These are phyloP conservation scores for Notechis scutatus DNA, from an alignment of 2,113 vertebrate genomes.

Conservation along the genomic window DNA sequence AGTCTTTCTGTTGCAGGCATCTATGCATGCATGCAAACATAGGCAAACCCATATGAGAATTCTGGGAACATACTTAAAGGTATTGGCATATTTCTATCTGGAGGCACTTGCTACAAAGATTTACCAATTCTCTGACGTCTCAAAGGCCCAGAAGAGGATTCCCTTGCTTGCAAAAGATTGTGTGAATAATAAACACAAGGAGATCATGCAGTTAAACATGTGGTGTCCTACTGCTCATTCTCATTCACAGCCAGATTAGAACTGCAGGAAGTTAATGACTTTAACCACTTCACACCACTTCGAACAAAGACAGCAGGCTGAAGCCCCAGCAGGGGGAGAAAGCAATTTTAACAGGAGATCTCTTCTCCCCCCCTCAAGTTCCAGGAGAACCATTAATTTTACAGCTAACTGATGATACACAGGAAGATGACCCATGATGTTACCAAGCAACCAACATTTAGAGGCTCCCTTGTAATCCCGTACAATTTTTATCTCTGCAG, in stretches of 20 bases:
- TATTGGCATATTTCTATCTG: constrained; percentile 1
- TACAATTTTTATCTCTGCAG: constrained; percentile 20
- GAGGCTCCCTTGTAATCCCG: background rate
- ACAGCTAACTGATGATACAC: background rate
- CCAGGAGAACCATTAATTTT: background rate
- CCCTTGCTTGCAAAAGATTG: background rate
- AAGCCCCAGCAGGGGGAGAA: constrained; percentile 1
- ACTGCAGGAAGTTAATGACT: background rate
- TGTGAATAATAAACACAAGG: constrained; percentile 32
- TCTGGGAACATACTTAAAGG: background rate
- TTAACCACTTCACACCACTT: constrained; percentile 4
- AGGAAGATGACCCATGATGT: background rate
- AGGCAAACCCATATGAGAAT: background rate
- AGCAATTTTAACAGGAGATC: background rate
- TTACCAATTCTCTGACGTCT: constrained; percentile 3
- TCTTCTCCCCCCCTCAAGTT: background rate
- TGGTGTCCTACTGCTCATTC: background rate
- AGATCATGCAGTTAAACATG: constrained; percentile 21
- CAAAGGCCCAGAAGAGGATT: background rate
- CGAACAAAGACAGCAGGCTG: background rate
- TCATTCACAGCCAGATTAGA: background rate
- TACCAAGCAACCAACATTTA: constrained; percentile 21
- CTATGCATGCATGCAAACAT: background rate
- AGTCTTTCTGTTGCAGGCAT: no score
- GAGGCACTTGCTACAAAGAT: constrained; percentile 1